phyloP scores from a whole-genome alignment of 1,140 invertebrate species.

The Pachyrhynchus sulphureomaculatus region DNA sequence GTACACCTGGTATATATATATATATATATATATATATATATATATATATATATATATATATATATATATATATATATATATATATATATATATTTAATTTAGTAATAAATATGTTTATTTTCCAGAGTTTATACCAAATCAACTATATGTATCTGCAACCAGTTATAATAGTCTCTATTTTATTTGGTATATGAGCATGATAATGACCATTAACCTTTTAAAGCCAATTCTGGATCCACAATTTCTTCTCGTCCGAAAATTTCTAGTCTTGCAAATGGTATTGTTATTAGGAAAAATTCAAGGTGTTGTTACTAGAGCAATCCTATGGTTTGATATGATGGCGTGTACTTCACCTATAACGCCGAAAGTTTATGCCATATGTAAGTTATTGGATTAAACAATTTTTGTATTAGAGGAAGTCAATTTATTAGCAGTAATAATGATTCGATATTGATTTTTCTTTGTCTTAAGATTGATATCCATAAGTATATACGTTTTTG shows the following conservation, averaged over 20 bases:
- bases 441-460: too few relatives aligned
- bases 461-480: too few relatives aligned
- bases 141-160: slow-evolving; percentile 63
- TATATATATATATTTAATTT: too few relatives aligned
- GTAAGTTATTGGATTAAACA: slow-evolving; percentile 44
- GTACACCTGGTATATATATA: too few relatives aligned
- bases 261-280: slow-evolving; percentile 57
- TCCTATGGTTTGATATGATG: slow-evolving; percentile 52
- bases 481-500: too few relatives aligned
- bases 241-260: slow-evolving; percentile 50
- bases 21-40: too few relatives aligned
- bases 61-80: too few relatives aligned
- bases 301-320: slow-evolving; percentile 52
- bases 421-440: too few relatives aligned
- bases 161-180: slow-evolving; percentile 59
- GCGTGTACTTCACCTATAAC: slow-evolving; percentile 56
- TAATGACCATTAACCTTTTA: slow-evolving; percentile 58
- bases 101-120: slow-evolving; percentile 23
- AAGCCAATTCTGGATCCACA: slow-evolving; percentile 51
- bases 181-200: slow-evolving; percentile 63
- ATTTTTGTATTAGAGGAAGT: too few relatives aligned
- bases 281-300: slow-evolving; percentile 60
- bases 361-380: slow-evolving; percentile 53
- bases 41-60: too few relatives aligned
- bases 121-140: slow-evolving; percentile 60